Evolutionary conservation across 1,140 invertebrate species (phyloP).

Genomic region (Cydia splendana): DNA sequence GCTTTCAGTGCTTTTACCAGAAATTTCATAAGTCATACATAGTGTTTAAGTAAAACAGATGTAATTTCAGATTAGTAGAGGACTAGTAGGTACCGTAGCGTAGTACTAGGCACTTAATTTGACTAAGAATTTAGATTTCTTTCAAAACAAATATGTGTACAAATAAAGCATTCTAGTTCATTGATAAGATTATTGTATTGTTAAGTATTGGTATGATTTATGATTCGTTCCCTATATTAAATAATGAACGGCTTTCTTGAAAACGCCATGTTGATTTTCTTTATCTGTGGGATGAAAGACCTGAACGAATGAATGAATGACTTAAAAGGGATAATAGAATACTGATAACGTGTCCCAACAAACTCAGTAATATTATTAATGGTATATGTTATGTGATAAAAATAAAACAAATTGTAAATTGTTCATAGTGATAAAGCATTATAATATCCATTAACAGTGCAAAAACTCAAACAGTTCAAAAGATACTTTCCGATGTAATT

Average conservation of each 20-base stretch:
- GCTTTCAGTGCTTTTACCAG: background rate
- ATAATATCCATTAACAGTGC: background rate
- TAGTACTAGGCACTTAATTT: no score
- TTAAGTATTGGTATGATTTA: no score
- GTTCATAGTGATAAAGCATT: background rate
- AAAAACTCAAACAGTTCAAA: background rate
- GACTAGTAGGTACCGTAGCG: background rate
- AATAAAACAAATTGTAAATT: background rate
- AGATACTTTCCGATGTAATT: slow-evolving; percentile 1
- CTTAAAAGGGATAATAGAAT: background rate
- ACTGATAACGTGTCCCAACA: slow-evolving; percentile 5
- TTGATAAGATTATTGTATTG: no score
- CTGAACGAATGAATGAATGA: slow-evolving; percentile 6
- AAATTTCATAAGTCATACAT: background rate
- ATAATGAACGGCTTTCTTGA: background rate
- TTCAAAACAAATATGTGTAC: no score
- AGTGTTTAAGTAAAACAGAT: background rate
- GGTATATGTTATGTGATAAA: background rate
- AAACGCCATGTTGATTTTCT: background rate
- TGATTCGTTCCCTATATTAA: no score
- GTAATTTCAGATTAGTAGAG: background rate
- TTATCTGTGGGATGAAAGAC: background rate
- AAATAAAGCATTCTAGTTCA: no score
- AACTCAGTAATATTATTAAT: background rate
- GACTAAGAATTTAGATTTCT: no score